Base-by-base conservation (phyloP, 2,797 vertebrate genomes). In the Sebastes vulpes region DNA sequence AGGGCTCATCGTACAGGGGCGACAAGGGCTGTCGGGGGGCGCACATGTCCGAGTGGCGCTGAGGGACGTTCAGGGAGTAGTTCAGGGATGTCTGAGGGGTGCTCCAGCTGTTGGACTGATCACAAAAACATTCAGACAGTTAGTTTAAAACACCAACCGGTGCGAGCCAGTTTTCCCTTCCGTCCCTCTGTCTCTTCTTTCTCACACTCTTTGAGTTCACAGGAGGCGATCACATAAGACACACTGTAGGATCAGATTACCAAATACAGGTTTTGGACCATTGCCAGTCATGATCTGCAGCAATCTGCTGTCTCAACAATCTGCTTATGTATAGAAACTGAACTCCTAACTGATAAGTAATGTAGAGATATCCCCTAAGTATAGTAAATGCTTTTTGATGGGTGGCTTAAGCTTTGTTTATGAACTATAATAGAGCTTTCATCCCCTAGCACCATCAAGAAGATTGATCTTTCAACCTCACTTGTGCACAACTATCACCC, bases 1-100 rank as follows among this genome's bases (percentile, higher is more conserved):
- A 95, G 65, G 98, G 98, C 72, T 97, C 97, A 0, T 96, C 93
- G 2, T 96, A 97, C 68, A 97, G 87, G 0, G 97, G 97, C 0
- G 97, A 98, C 67, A 95, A 81, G 9, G 97, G 95, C 77, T 96
- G 95, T 20, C 95, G 88, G 4, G 89, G 81, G 57, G 89, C 76
- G 4, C 95, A 91, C 94, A 96, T 90, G 76, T 96, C 96, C 0
- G 96, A 96, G 91, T 96, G 95, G 42, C 96, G 93, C 77, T 96
- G 96, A 2, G 90, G 78, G 59, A 65, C 11, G 46, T 84, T 91
- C 46, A 92, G 65, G 20, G 94, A 68, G 89, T 94, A 95, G 84
- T 86, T 93, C 54, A 94, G 67, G 48, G 94, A 88, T 3, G 92
- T 92, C 85, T 93, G 95, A n/a, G 97, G 93, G 20, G 93, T 92